Evolutionary conservation across 2,888 invertebrate species (phyloP).

Genomic region (Eupithecia dodoneata): DNA sequence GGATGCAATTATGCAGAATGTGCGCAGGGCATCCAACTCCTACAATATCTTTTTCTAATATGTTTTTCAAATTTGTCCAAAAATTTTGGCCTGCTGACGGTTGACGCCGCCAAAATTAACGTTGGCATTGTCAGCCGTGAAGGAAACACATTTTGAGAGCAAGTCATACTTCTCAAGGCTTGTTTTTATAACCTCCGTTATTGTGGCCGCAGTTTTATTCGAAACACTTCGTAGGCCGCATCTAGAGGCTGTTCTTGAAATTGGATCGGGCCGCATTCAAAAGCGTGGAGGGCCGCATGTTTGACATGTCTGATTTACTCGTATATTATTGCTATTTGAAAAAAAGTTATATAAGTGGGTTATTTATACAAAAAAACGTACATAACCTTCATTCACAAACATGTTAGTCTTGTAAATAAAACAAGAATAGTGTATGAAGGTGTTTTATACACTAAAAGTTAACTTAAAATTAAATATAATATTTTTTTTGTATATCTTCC

Average conservation of each 20-base stretch:
- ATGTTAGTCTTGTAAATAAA: no score
- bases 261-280: no score
- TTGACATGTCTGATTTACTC: neutral
- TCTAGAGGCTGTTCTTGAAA: no score
- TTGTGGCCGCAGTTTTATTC: conserved; percentile 14
- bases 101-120: conserved; percentile 54
- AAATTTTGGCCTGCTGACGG: conserved; percentile 23
- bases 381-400: no score
- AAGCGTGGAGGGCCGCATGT: no score
- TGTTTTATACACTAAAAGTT: neutral
- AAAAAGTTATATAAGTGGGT: no score
- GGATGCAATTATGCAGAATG: conserved; percentile 23
- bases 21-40: conserved; percentile 27
- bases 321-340: no score
- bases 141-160: conserved; percentile 45
- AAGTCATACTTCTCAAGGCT: conserved; percentile 19
- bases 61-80: conserved; percentile 1
- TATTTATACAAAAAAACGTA: no score
- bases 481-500: neutral
- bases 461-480: no score
- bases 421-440: no score
- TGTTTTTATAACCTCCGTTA: conserved; percentile 13
- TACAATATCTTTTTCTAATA: conserved; percentile 16
- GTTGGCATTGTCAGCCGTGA: conserved; percentile 53
- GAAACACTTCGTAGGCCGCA: no score